These are phyloP conservation scores for Chrysoperla carnea DNA, from an alignment of 1,140 invertebrate genomes.

Conservation along the genomic window DNA sequence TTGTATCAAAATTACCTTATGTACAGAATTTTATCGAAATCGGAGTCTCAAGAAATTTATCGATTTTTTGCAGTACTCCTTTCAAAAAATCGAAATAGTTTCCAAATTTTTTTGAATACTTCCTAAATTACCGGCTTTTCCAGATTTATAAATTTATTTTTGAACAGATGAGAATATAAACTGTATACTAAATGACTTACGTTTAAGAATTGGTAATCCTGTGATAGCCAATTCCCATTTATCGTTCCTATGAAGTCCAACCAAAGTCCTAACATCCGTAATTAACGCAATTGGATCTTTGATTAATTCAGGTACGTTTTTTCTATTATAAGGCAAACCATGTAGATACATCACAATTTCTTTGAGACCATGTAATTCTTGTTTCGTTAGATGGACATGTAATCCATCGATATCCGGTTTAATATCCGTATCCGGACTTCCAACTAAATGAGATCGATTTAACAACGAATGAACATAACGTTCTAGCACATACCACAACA, in stretches of 20 bases:
- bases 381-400: conserved; percentile 59
- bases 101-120: too few relatives aligned
- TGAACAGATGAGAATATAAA: too few relatives aligned
- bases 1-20: too few relatives aligned
- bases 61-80: too few relatives aligned
- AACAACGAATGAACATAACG: conserved; percentile 78
- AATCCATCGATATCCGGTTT: conserved; percentile 22
- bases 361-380: conserved; percentile 78
- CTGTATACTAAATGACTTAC: conserved; percentile 11
- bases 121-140: too few relatives aligned
- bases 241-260: conserved; percentile 77
- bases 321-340: conserved; percentile 71
- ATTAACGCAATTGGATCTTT: conserved; percentile 78
- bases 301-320: conserved; percentile 82
- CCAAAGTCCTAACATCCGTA: conserved; percentile 69
- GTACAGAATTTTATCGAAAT: too few relatives aligned
- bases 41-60: too few relatives aligned
- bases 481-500: conserved; percentile 94
- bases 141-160: too few relatives aligned
- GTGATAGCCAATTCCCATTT: conserved; percentile 65
- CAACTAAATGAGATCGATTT: conserved; percentile 62
- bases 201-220: conserved; percentile 51
- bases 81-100: too few relatives aligned
- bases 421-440: conserved; percentile 24
- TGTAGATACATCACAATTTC: conserved; percentile 84